Percentiles rank a stretch among this genome's conserved stretches.
Conservation (phyloP, 2,113 vertebrate species). For the Thunnus thynnus region DNA sequence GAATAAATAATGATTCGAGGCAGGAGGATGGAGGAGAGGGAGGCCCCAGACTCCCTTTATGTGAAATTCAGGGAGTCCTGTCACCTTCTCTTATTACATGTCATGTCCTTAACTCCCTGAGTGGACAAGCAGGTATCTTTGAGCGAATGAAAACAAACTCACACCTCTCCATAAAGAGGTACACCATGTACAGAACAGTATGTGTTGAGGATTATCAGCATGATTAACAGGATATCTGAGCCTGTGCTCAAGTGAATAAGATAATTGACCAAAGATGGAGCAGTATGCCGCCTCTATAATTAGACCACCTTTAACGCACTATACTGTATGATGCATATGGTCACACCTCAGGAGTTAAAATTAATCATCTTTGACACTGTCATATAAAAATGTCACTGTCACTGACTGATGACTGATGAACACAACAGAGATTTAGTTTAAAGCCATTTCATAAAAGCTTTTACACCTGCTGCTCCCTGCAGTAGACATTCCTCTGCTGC, state of each 20-base stretch:
- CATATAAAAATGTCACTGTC: neutral
- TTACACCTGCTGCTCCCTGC: neutral
- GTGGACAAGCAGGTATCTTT: conserved; percentile 43
- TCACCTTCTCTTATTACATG: conserved; percentile 68
- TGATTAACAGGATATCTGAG: conserved; percentile 47
- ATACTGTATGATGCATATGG: neutral
- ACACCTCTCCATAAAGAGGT: conserved; percentile 40
- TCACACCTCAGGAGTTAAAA: neutral
- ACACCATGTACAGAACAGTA: neutral
- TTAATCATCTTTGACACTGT: neutral
- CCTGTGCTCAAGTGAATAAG: neutral
- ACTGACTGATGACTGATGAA: neutral
- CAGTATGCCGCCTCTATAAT: conserved; percentile 29
- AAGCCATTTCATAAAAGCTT: neutral
- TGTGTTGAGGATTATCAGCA: conserved; percentile 59
- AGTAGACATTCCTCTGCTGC: neutral
- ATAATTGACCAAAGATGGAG: conserved; percentile 17
- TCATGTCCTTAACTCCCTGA: conserved; percentile 30
- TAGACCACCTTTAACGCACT: conserved; percentile 14
- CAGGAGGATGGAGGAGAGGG: neutral
- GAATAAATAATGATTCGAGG: conserved; percentile 32
- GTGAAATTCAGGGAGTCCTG: conserved; percentile 37
- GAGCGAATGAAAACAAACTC: conserved; percentile 49
- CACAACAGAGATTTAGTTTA: too few species aligned
- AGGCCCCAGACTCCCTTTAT: conserved; percentile 12